These are phyloP conservation scores for Helostoma temminkii DNA, from an alignment of 2,797 vertebrate species.

Conservation along the genomic window DNA sequence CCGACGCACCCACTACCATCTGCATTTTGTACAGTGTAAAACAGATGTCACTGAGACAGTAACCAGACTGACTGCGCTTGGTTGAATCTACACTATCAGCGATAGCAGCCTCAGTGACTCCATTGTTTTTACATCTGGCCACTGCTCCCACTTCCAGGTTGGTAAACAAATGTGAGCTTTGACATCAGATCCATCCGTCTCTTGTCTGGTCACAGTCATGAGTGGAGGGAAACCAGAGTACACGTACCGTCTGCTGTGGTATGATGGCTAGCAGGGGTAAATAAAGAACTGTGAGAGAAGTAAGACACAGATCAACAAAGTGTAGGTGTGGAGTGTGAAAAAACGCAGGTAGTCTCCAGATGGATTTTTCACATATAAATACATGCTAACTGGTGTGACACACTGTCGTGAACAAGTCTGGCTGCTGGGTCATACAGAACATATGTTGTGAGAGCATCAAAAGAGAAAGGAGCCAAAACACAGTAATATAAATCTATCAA, in stretches of 20 bases:
- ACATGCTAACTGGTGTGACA: conserved; percentile 37
- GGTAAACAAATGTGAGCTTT: conserved; percentile 71
- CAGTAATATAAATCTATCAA: conserved; percentile 22
- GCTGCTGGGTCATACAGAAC: conserved; percentile 47
- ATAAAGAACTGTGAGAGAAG: not conserved
- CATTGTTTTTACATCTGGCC: conserved; percentile 73
- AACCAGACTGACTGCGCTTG: conserved; percentile 57
- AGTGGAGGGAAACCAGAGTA: conserved; percentile 24
- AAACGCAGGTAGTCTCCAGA: conserved; percentile 48
- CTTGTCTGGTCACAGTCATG: conserved; percentile 35
- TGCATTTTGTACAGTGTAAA: conserved; percentile 48
- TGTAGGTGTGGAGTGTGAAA: conserved; percentile 52
- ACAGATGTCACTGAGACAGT: conserved; percentile 70
- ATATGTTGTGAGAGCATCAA: conserved; percentile 43
- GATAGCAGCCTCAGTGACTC: conserved; percentile 56
- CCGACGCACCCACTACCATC: conserved; percentile 24
- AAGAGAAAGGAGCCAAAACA: conserved; percentile 29
- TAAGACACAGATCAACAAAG: conserved; percentile 37
- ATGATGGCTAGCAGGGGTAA: conserved; percentile 21
- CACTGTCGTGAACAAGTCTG: conserved; percentile 28
- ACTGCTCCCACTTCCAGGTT: conserved; percentile 52
- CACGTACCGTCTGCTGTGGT: conserved; percentile 1
- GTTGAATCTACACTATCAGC: conserved; percentile 40
- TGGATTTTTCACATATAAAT: conserved; percentile 47
- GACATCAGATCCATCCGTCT: conserved; percentile 57